phyloP scores from a whole-genome alignment of 2,888 invertebrate species.

The Hyposoter didymator region DNA sequence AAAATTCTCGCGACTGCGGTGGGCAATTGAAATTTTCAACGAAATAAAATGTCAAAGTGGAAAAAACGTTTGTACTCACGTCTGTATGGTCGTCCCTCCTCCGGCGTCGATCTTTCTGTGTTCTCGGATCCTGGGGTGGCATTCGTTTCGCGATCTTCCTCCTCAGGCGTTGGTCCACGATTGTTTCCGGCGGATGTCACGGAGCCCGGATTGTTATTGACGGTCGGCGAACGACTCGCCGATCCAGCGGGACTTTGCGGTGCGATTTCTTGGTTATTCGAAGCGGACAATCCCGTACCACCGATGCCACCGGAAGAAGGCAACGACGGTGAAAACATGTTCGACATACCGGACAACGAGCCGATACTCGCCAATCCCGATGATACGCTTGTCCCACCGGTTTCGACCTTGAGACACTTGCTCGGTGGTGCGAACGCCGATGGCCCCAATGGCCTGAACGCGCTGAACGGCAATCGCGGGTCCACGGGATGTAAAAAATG shows the following conservation, averaged over 20 bases:
- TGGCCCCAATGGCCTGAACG: slow-evolving; percentile 87
- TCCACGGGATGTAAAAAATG: slow-evolving; percentile 90
- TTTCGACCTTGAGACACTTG: slow-evolving; percentile 86
- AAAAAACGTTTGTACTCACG: slow-evolving; percentile 78
- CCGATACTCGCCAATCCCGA: slow-evolving; percentile 81
- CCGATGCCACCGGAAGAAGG: slow-evolving; percentile 76
- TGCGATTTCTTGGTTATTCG: slow-evolving; percentile 76
- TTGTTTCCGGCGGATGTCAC: slow-evolving; percentile 72
- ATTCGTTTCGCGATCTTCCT: slow-evolving; percentile 83
- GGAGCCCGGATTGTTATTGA: slow-evolving; percentile 68
- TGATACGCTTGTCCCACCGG: slow-evolving; percentile 77
- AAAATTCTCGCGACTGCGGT: no score
- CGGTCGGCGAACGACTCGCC: slow-evolving; percentile 81
- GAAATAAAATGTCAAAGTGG: background rate
- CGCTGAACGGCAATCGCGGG: slow-evolving; percentile 87
- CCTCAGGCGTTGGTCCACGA: slow-evolving; percentile 80
- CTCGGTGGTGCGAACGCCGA: slow-evolving; percentile 89
- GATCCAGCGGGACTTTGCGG: slow-evolving; percentile 83
- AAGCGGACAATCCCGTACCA: slow-evolving; percentile 69
- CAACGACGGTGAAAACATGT: slow-evolving; percentile 82
- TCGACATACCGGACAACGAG: slow-evolving; percentile 82
- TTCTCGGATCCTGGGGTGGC: slow-evolving; percentile 85
- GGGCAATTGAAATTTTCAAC: background rate
- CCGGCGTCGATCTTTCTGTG: slow-evolving; percentile 85
- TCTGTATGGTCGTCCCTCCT: slow-evolving; percentile 84